Evolutionary conservation across 2,797 vertebrate species (phyloP), one percentile per base, ranked within the genome.

Genomic region (Acanthis flammea): DNA sequence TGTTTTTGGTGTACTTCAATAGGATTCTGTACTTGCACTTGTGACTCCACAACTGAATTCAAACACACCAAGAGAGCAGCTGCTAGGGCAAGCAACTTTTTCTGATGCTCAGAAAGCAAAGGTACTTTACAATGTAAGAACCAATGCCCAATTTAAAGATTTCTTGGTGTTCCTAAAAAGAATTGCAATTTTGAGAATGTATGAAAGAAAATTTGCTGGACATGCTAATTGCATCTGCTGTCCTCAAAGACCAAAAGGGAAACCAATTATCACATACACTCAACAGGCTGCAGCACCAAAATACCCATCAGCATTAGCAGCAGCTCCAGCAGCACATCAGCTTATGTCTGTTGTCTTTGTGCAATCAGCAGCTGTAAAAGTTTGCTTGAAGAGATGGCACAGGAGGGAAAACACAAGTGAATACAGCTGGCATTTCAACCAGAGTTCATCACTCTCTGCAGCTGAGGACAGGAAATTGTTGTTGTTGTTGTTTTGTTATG

Each of bases 181-280:
- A 96, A 95, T 85, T 95, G 80, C 76, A 92, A 94, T 95, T 96
- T 96, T 95, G 92, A 96, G 74, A 88, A 87, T 57, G 74, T 95
- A 88, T 95, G 73, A 97, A 97, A 94, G 65, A 91, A 94, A 95
- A 95, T 92, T 95, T 10, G 41, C 93, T 2, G 92, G 91, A 97
- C 95, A 97, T 21, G 96, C 75, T 98, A 98, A 98, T 98, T 98
- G 96, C 97, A 96, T 97, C 96, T 96, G 92, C 85, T 94, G 70
- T 97, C 96, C 95, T 98, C 97, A 98, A 98, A 97, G 89, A 71
- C 92, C 91, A 89, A 95, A 88, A 79, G 94, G 70, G 94, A 97
- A 98, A 96, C 89, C 95, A 98, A 97, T 98, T 98, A 97, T 97
- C 97, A 97, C 97, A 93, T 97, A 86, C 12, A 72, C 88, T 96